These are phyloP conservation scores for Danaus chrysippus DNA, from an alignment of 2,888 invertebrate species.

Conservation along the genomic window DNA sequence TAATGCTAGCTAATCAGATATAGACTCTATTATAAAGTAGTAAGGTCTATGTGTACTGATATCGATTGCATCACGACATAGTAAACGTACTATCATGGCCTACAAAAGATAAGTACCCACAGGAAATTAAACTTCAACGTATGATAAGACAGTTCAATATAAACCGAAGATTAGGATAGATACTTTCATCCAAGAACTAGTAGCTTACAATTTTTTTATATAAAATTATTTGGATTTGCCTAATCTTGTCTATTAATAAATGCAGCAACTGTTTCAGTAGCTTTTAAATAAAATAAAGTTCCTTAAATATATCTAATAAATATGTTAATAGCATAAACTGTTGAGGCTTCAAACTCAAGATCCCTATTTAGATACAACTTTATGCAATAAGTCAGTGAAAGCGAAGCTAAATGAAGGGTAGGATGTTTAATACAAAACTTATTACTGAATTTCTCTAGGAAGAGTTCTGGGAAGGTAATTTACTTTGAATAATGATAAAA, in stretches of 20 bases:
- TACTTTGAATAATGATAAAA: slow-evolving; percentile 36
- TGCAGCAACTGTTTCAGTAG: too few species aligned
- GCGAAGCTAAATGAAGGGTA: slow-evolving; percentile 59
- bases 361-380: slow-evolving; percentile 53
- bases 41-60: slow-evolving; percentile 9
- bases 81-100: slow-evolving; percentile 14
- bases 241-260: too few species aligned
- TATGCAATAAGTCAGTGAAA: slow-evolving; percentile 64
- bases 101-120: slow-evolving; percentile 49
- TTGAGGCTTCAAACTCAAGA: slow-evolving; percentile 38
- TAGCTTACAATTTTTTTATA: too few species aligned
- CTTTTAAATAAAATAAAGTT: too few species aligned
- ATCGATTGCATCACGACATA: slow-evolving; percentile 18
- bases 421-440: slow-evolving; percentile 55
- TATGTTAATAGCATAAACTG: slow-evolving; percentile 24
- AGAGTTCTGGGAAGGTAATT: slow-evolving; percentile 53
- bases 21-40: background rate
- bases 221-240: too few species aligned
- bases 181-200: background rate
- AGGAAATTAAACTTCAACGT: slow-evolving; percentile 71
- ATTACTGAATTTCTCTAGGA: slow-evolving; percentile 58
- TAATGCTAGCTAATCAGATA: background rate
- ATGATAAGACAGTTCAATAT: slow-evolving; percentile 29
- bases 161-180: background rate
- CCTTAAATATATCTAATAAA: slow-evolving; percentile 9